phyloP scores from a whole-genome alignment of 2,797 vertebrate species.

The Pangasius mekongensis region DNA sequence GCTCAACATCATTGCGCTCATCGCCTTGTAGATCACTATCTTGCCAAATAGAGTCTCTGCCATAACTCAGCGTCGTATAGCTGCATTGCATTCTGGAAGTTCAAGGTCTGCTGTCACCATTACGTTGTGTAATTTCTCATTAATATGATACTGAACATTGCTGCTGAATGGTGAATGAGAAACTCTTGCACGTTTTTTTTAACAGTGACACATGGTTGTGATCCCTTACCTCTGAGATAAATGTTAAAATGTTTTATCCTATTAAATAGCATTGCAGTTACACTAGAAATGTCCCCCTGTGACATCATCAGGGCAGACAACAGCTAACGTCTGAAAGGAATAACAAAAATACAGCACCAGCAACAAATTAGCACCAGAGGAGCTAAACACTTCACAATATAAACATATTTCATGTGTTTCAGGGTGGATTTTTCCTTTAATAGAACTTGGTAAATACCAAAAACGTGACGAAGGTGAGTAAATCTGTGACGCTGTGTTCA shows the following conservation, averaged over 20 bases:
- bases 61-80: background rate
- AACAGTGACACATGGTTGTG: background rate
- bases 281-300: background rate
- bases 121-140: background rate
- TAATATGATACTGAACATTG: background rate
- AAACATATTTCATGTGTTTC: background rate
- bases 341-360: background rate
- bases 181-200: background rate
- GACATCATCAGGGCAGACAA: background rate
- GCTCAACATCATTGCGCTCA: background rate
- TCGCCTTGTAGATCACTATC: background rate
- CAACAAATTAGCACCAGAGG: background rate
- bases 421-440: background rate
- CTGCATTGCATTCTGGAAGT: background rate
- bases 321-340: background rate
- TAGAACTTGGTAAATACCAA: background rate
- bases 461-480: background rate
- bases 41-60: background rate
- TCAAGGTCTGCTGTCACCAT: background rate
- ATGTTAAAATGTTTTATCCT: background rate
- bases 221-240: background rate
- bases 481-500: slow-evolving; percentile 16
- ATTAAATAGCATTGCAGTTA: background rate
- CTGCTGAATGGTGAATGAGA: background rate
- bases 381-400: background rate